These are phyloP conservation scores for Rhodeus uyekii DNA, from an alignment of 2,797 vertebrate species.

Conservation along the genomic window DNA sequence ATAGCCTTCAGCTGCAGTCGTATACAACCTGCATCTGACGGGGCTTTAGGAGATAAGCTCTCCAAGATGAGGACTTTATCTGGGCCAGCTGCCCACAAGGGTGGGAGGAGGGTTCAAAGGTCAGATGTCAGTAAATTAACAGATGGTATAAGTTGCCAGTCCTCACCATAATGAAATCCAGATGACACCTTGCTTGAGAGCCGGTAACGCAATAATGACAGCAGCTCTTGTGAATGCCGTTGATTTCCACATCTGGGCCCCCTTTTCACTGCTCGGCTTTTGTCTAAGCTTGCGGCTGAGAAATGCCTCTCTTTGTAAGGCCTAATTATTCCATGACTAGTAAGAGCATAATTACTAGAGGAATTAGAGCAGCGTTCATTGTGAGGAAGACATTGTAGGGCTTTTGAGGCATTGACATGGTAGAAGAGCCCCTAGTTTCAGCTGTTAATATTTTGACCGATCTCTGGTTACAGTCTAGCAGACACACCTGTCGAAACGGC, in stretches of 20 bases:
- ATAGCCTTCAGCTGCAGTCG: conserved; percentile 68
- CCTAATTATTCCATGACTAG: conserved; percentile 45
- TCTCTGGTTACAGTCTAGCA: conserved; percentile 70
- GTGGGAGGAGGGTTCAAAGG: conserved; percentile 49
- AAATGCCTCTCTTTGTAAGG: conserved; percentile 27
- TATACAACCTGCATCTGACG: conserved; percentile 57
- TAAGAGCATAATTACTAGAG: conserved; percentile 43
- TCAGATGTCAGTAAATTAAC: conserved; percentile 66
- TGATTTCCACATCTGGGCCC: conserved; percentile 29
- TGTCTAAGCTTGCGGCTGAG: conserved; percentile 21
- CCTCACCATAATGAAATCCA: conserved; percentile 34
- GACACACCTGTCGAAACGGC: conserved; percentile 71
- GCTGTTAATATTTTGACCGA: conserved; percentile 62
- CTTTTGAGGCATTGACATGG: conserved; percentile 16
- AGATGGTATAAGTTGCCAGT: conserved; percentile 52
- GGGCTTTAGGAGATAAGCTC: conserved; percentile 67
- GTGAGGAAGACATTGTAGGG: conserved; percentile 10
- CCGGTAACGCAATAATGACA: not conserved
- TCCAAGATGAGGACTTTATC: conserved; percentile 67
- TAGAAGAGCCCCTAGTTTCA: conserved; percentile 50
- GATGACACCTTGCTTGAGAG: not conserved
- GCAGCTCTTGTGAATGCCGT: not conserved
- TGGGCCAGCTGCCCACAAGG: conserved; percentile 57
- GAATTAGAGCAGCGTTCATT: conserved; percentile 27
- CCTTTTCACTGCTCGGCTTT: conserved; percentile 19